Percentiles rank a stretch among this genome's conserved stretches.
Evolutionary conservation across 2,113 vertebrate species (phyloP).

Genomic region (Ictalurus punctatus): DNA sequence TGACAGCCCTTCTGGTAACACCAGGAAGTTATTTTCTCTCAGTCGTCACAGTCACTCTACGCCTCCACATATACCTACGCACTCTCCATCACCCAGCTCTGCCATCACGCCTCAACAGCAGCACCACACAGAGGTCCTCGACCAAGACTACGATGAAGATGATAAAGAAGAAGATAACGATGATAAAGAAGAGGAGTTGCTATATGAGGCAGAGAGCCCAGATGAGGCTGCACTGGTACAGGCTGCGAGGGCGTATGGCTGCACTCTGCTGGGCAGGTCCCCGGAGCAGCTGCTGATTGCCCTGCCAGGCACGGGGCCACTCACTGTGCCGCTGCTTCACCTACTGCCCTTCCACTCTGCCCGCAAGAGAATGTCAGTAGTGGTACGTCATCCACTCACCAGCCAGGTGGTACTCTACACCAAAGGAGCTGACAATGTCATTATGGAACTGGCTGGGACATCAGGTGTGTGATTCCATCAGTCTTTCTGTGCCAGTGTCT

Average conservation of each 20-base stretch:
- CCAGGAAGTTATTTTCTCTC: conserved; percentile 72
- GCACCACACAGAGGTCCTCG: not conserved
- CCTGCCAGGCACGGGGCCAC: conserved; percentile 76
- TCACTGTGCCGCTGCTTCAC: conserved; percentile 83
- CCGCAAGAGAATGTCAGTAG: conserved; percentile 92
- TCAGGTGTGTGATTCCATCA: conserved; percentile 48
- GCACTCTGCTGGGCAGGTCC: conserved; percentile 76
- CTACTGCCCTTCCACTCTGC: conserved; percentile 88
- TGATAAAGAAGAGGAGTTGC: conserved; percentile 45
- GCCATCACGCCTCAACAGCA: not conserved
- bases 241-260: conserved; percentile 80
- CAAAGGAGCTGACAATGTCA: conserved; percentile 88
- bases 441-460: conserved; percentile 78
- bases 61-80: conserved; percentile 33
- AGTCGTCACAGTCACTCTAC: conserved; percentile 66
- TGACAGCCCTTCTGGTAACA: conserved; percentile 68
- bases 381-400: conserved; percentile 87
- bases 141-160: not conserved
- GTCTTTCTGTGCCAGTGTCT: not conserved
- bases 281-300: conserved; percentile 82
- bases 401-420: conserved; percentile 86
- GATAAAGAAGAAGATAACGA: conserved; percentile 6
- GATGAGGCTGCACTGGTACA: conserved; percentile 75
- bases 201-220: conserved; percentile 81
- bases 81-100: fast-evolving